phyloP scores from a whole-genome alignment of 2,113 vertebrate species.

The Syrmaticus mikado region DNA sequence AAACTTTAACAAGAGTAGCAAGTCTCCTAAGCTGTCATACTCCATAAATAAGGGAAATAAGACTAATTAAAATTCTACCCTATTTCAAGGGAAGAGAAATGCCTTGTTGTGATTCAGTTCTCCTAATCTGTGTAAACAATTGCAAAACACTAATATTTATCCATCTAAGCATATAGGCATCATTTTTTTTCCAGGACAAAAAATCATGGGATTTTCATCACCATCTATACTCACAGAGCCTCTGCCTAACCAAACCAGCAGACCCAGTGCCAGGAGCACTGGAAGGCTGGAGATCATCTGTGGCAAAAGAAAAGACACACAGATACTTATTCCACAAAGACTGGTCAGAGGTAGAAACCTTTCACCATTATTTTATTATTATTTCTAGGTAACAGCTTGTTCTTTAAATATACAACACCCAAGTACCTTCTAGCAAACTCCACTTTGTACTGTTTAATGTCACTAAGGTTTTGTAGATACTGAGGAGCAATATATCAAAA shows the following conservation, averaged over 20 bases:
- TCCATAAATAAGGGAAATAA: background rate
- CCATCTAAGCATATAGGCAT: background rate
- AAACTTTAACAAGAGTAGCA: background rate
- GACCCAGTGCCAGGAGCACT: background rate
- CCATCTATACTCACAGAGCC: background rate
- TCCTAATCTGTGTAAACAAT: slow-evolving; percentile 3
- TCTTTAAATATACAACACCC: background rate
- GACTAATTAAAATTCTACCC: slow-evolving; percentile 22
- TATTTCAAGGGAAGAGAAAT: slow-evolving; percentile 17
- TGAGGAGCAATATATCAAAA: slow-evolving; percentile 35
- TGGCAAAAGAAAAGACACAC: background rate
- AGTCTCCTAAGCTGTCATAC: background rate
- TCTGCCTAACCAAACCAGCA: background rate
- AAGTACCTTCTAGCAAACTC: background rate
- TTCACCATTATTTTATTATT: background rate
- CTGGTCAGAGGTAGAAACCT: background rate
- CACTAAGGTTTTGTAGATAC: background rate
- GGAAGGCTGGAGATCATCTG: background rate
- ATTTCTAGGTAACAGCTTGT: background rate
- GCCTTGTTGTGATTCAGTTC: background rate
- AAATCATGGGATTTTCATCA: background rate
- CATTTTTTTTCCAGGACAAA: background rate
- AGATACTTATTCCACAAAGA: background rate
- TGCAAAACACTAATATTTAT: slow-evolving; percentile 50
- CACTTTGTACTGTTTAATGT: slow-evolving; percentile 24